Percentiles rank a stretch among this genome's conserved stretches.
Conservation (phyloP, 2,797 vertebrate species). For the Florisuga fusca region DNA sequence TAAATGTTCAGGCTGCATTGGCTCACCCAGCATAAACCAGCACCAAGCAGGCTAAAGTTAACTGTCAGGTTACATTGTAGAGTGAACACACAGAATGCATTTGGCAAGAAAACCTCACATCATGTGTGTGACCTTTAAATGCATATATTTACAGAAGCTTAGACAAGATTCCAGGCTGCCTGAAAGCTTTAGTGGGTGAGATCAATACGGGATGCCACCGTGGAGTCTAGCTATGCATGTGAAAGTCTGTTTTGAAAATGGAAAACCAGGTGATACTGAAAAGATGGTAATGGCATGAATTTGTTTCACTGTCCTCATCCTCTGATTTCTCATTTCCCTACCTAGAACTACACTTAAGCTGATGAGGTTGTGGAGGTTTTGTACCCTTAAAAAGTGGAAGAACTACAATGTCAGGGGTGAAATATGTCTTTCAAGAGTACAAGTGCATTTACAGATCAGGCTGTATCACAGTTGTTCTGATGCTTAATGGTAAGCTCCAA, state of each 20-base stretch:
- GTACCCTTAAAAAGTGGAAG: background rate
- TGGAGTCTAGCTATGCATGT: background rate
- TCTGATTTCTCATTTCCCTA: constrained; percentile 1
- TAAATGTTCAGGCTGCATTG: background rate
- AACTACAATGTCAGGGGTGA: background rate
- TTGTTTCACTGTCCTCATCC: background rate
- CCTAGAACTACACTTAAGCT: background rate
- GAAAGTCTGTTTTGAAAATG: background rate
- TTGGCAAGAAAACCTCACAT: constrained; percentile 52
- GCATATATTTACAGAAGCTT: constrained; percentile 9
- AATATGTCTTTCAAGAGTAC: background rate
- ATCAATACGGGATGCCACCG: background rate
- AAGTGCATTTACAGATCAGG: background rate
- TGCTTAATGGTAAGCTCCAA: background rate
- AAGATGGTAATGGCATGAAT: background rate
- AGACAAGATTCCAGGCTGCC: constrained; percentile 31
- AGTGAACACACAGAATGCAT: background rate
- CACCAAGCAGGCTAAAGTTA: background rate
- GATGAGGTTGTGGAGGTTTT: background rate
- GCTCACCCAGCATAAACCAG: background rate
- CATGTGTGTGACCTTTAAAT: constrained; percentile 43
- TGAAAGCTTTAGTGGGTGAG: constrained; percentile 1
- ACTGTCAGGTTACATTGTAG: constrained; percentile 28
- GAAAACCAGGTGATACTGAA: background rate
- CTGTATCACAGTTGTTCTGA: background rate